Percentiles rank a stretch among this genome's conserved stretches.
Evolutionary conservation across 2,113 vertebrate species (phyloP).

Genomic region (Pagrus major): DNA sequence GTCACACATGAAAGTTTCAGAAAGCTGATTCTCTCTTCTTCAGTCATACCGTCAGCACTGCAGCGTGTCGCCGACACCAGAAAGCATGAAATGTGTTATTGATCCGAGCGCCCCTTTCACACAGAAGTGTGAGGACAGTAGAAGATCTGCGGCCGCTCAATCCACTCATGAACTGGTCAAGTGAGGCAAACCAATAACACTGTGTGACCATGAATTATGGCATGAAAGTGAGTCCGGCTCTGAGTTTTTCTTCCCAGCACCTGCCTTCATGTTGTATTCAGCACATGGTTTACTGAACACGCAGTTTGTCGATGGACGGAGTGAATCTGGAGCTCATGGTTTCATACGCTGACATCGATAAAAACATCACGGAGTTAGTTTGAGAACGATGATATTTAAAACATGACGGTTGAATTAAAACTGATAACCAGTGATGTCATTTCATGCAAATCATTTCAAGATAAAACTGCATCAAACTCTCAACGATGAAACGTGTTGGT

Average conservation of each 20-base stretch:
- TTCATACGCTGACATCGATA: not conserved
- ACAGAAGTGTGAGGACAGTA: constrained; percentile 17
- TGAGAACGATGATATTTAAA: not conserved
- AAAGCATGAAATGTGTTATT: constrained; percentile 64
- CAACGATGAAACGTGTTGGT: too few relatives aligned
- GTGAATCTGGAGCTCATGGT: not conserved
- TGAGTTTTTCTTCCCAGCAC: not conserved
- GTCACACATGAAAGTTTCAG: not conserved
- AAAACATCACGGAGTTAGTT: too few relatives aligned
- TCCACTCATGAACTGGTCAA: constrained; percentile 25
- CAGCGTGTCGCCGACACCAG: constrained; percentile 21
- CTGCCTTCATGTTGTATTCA: constrained; percentile 21
- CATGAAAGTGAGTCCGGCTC: constrained; percentile 32
- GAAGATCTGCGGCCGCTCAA: constrained; percentile 14
- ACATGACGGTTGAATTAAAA: not conserved
- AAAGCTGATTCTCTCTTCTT: not conserved
- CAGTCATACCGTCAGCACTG: not conserved
- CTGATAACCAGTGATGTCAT: too few relatives aligned
- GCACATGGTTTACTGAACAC: not conserved
- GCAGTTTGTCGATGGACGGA: not conserved
- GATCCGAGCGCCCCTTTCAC: constrained; percentile 39
- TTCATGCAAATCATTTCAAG: too few relatives aligned
- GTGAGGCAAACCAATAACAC: constrained; percentile 40
- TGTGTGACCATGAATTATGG: constrained; percentile 26
- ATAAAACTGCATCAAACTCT: too few relatives aligned